Evolutionary conservation across 1,140 invertebrate genomes (phyloP), one percentile per base, ranked within the genome.

Genomic region (Diabrotica virgifera): DNA sequence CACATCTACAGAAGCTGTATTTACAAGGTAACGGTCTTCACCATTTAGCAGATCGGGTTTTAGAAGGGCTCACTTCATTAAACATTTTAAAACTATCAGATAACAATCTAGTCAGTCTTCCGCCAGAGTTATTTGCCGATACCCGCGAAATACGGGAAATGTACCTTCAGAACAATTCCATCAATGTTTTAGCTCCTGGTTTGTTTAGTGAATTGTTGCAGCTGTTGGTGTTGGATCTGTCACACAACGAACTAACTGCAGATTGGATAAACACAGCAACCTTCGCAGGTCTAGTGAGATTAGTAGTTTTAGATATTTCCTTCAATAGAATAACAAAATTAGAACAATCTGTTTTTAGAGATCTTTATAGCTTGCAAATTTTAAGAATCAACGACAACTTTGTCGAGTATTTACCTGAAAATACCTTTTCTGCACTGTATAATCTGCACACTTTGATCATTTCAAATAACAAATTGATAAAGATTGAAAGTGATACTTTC

Each of bases 241-340:
- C 92, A 14, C 85, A 87, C 64, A 97, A 98, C 74, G 88, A 93
- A 77, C 81, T 97, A 36, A 91, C 90, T 38, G 87, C 87, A 52
- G 91, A 92, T 74, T 96, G 90, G 94, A 89, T 93, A 46, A 94
- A 93, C 75, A 86, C 89, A 0, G 92, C 90, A 5, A 95, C 93
- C 5, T 95, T 96, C 80, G 84, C 87, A 36, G 91, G 92, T 55
- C 82, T 96, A 5, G 88, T 91, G 64, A 84, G 91, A 53, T 82
- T 96, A 5, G 86, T 92, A 6, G 87, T 92, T 63, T 80, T 96
- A 50, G 91, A 95, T 78, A 81, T 95, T 9, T 92, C 92, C 5
- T 85, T 85, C 70, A 96, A 96, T 76, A 85, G 87, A 71, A 88
- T 96, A 52, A 85, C 84, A 7, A 89, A 90, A 77, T 80, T 95